These are phyloP conservation scores for Sceliomorpha sp. DNA, from an alignment of 2,888 invertebrate species.

Conservation along the genomic window DNA sequence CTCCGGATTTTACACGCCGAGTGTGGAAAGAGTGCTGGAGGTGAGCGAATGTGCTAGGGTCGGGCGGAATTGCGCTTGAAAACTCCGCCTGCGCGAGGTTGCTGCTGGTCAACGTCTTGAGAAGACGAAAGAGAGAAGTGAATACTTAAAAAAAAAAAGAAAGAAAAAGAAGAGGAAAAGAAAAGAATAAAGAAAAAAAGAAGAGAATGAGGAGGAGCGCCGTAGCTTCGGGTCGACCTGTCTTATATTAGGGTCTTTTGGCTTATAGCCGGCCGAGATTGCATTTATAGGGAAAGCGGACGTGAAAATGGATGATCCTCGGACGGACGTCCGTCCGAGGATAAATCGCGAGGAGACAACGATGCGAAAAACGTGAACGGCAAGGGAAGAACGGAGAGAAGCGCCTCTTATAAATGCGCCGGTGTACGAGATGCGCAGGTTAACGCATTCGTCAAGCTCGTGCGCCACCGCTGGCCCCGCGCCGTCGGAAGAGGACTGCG, in stretches of 20 bases:
- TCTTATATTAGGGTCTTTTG: slow-evolving; percentile 50
- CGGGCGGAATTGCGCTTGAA: slow-evolving; percentile 38
- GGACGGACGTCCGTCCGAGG: slow-evolving; percentile 33
- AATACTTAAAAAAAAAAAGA: no score
- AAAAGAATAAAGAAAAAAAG: no score
- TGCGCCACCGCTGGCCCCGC: no score
- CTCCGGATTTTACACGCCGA: slow-evolving; percentile 40
- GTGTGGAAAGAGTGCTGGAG: slow-evolving; percentile 1
- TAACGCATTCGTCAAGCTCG: no score
- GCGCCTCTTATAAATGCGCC: no score
- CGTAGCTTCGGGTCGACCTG: slow-evolving; percentile 22
- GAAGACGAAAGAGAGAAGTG: slow-evolving; percentile 30
- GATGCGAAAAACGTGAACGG: slow-evolving; percentile 15
- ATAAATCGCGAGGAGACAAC: slow-evolving; percentile 45
- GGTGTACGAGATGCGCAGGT: no score
- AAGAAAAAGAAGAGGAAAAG: no score
- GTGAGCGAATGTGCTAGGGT: slow-evolving; percentile 9
- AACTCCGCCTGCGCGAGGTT: slow-evolving; percentile 29
- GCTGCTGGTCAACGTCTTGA: slow-evolving; percentile 34
- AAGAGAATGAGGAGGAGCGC: no score
- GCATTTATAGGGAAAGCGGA: slow-evolving; percentile 54
- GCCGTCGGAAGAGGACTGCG: no score
- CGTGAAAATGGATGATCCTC: slow-evolving; percentile 58
- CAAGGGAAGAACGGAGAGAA: neutral
- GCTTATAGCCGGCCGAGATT: slow-evolving; percentile 55